Evolutionary conservation across 2,113 vertebrate genomes (phyloP).

Genomic region (Pithys albifrons): DNA sequence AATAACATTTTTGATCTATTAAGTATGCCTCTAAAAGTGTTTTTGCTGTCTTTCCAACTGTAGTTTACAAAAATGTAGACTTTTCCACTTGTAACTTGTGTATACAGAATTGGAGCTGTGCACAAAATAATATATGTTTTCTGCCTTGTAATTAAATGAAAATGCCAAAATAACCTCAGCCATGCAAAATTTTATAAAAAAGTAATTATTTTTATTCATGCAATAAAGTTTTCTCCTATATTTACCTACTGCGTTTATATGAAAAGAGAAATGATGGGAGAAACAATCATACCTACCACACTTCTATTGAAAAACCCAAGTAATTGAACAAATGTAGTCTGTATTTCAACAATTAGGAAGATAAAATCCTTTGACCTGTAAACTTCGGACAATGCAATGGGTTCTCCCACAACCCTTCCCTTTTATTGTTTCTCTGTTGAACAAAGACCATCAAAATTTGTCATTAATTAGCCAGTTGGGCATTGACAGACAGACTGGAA

Average conservation of each 20-base stretch:
- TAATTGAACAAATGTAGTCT: neutral
- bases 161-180: neutral
- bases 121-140: neutral
- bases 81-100: neutral
- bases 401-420: neutral
- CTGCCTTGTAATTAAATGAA: neutral
- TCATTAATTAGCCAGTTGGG: neutral
- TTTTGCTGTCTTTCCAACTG: neutral
- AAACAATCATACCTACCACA: neutral
- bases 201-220: neutral
- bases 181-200: neutral
- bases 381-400: neutral
- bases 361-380: neutral
- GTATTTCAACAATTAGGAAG: neutral
- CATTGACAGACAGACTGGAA: neutral
- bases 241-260: neutral
- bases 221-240: neutral
- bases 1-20: constrained; percentile 32
- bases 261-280: neutral
- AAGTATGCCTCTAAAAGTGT: neutral
- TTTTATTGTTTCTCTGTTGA: neutral
- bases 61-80: neutral
- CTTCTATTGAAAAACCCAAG: neutral
- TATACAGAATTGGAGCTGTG: neutral
- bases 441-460: neutral